Evolutionary conservation across 2,113 vertebrate genomes (phyloP).

Genomic region (Melospiza melodia): DNA sequence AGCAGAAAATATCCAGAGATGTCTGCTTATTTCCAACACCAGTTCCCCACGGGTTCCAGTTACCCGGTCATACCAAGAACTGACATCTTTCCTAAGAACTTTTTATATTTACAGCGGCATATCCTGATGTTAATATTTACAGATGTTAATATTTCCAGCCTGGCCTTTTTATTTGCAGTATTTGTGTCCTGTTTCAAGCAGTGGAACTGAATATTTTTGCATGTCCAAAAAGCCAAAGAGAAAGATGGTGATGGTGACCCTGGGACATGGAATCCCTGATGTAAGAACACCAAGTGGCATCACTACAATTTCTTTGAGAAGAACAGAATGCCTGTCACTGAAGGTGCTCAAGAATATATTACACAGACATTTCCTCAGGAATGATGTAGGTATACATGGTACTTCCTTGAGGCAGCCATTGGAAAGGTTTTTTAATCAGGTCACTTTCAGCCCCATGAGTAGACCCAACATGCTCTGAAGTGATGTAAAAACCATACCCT

Average conservation of each 20-base stretch:
- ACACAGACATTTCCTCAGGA: background rate
- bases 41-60: background rate
- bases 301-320: background rate
- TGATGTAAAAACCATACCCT: background rate
- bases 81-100: background rate
- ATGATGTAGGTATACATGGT: background rate
- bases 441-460: background rate
- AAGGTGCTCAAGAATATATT: background rate
- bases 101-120: background rate
- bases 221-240: background rate
- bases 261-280: background rate
- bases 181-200: background rate
- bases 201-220: background rate
- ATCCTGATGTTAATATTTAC: background rate
- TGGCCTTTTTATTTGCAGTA: background rate
- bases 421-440: background rate
- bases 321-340: background rate
- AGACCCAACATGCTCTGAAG: background rate
- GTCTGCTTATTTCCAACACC: background rate
- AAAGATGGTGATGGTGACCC: background rate
- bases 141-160: background rate
- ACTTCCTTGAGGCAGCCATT: background rate
- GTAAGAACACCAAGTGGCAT: background rate
- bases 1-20: background rate
- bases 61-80: background rate